phyloP scores from a whole-genome alignment of 1,140 invertebrate species.

The Solen grandis region DNA sequence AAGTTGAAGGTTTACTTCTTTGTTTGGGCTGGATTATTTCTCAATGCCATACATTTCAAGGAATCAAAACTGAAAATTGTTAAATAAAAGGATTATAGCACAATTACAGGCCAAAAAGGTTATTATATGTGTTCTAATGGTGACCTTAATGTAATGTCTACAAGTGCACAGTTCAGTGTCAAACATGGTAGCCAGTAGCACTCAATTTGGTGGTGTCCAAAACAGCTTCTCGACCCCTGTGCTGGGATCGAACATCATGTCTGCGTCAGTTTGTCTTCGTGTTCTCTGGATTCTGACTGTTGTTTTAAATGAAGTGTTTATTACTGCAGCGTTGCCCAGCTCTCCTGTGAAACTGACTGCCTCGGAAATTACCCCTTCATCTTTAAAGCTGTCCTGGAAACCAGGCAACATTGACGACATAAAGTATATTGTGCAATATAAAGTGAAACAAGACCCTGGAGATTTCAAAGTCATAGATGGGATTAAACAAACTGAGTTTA shows the following conservation, averaged over 20 bases:
- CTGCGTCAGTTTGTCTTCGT: background rate
- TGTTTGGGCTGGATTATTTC: constrained; percentile 35
- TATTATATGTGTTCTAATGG: too few relatives aligned
- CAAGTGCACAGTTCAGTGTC: too few relatives aligned
- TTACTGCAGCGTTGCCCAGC: constrained; percentile 89
- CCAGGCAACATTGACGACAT: constrained; percentile 90
- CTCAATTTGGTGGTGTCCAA: too few relatives aligned
- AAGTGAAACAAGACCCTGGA: constrained; percentile 90
- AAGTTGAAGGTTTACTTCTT: too few relatives aligned
- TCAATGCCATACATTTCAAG: constrained; percentile 42
- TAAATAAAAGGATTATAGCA: too few relatives aligned
- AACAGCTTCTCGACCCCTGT: constrained; percentile 17
- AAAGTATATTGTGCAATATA: constrained; percentile 98
- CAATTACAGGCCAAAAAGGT: too few relatives aligned
- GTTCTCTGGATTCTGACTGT: constrained; percentile 19
- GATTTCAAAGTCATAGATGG: constrained; percentile 85
- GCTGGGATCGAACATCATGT: constrained; percentile 14
- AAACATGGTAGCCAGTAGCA: too few relatives aligned
- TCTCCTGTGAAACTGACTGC: constrained; percentile 92
- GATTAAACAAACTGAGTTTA: constrained; percentile 95
- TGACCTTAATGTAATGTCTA: too few relatives aligned
- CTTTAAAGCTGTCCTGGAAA: constrained; percentile 94
- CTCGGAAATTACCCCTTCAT: constrained; percentile 95
- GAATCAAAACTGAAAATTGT: constrained; percentile 20
- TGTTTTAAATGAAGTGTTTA: constrained; percentile 30